phyloP scores from a whole-genome alignment of 2,113 vertebrate genomes.

The Odontophorus gujanensis region DNA sequence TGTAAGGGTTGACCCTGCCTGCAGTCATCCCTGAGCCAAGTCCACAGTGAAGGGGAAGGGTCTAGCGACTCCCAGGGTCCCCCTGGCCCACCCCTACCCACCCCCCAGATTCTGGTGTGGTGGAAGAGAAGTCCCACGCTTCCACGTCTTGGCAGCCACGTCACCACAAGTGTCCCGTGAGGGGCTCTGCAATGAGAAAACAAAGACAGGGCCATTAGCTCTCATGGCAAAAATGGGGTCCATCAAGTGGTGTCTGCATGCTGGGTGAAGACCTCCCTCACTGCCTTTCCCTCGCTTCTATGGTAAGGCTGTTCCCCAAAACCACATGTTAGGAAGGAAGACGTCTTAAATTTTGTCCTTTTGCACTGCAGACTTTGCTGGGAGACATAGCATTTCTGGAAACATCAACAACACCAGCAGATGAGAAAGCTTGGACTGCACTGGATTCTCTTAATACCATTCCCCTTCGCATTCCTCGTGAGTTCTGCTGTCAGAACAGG shows the following conservation, averaged over 20 bases:
- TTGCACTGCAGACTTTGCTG: background rate
- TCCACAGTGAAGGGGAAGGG: conserved; percentile 40
- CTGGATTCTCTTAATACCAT: background rate
- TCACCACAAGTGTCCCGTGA: background rate
- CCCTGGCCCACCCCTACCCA: conserved; percentile 54
- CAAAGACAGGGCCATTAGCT: background rate
- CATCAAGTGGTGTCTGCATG: background rate
- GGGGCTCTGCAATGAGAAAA: conserved; percentile 73
- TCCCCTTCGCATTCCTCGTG: background rate
- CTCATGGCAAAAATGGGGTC: accelerated
- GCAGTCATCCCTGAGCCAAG: conserved; percentile 88
- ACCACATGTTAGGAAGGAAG: background rate
- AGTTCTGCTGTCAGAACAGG: background rate
- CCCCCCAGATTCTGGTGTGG: conserved; percentile 24
- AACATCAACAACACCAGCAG: background rate
- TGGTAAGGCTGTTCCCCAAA: background rate
- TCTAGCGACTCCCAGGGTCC: background rate
- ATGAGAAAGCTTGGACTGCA: background rate
- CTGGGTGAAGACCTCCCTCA: background rate
- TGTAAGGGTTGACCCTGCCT: conserved; percentile 88
- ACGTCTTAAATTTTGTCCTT: background rate
- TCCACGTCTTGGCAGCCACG: conserved; percentile 46
- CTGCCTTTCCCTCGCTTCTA: background rate
- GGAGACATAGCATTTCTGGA: background rate
- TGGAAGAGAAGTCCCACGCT: conserved; percentile 54